Evolutionary conservation across 2,797 vertebrate species (phyloP).

Genomic region (Gadopsis marmoratus): DNA sequence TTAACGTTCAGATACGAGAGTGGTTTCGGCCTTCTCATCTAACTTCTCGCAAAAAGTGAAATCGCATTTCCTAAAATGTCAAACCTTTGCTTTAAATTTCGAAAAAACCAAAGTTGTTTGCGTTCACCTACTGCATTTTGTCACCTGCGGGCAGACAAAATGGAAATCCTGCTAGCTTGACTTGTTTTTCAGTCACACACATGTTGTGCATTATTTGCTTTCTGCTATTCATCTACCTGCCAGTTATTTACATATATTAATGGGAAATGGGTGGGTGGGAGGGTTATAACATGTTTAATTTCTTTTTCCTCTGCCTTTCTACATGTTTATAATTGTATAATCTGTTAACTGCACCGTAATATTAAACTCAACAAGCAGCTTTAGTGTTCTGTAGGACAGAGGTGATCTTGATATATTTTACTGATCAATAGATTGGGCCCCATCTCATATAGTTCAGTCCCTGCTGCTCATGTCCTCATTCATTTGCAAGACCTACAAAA

Average conservation of each 20-base stretch:
- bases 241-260: constrained; percentile 37
- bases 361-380: not conserved
- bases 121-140: not conserved
- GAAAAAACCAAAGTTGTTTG: not conserved
- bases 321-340: not conserved
- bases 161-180: not conserved
- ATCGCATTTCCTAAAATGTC: not conserved
- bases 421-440: not conserved
- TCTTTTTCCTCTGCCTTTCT: not conserved
- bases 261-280: not conserved
- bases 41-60: not conserved
- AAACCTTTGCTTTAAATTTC: not conserved
- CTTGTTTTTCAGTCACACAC: not conserved
- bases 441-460: not conserved
- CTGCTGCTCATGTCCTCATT: not conserved
- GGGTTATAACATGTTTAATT: constrained; percentile 17
- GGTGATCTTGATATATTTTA: not conserved
- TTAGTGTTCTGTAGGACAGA: not conserved
- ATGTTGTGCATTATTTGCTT: constrained; percentile 30
- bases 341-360: not conserved
- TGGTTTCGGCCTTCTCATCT: not conserved
- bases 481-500: not conserved
- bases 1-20: not conserved
- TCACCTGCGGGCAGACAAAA: not conserved
- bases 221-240: constrained; percentile 27